Conservation (phyloP, 2,113 vertebrate genomes). For the Macroglossus sobrinus region DNA sequence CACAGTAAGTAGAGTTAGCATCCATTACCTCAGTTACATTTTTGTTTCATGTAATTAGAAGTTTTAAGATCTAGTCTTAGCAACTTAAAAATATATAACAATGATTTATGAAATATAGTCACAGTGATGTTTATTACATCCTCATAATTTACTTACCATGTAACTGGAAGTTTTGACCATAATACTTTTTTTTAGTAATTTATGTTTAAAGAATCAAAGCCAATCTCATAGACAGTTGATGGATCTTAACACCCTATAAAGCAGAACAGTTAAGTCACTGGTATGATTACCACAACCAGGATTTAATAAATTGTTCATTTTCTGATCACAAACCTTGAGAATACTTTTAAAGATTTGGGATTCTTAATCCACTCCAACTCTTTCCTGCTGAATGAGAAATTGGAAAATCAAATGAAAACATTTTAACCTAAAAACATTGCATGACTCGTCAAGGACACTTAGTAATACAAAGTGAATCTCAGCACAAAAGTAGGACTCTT, state of each 20-base stretch:
- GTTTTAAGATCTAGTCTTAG: neutral
- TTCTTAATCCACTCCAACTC: neutral
- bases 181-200: neutral
- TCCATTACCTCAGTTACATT: neutral
- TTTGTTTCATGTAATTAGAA: neutral
- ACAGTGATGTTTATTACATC: neutral
- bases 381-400: neutral
- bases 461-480: neutral
- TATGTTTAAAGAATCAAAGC: neutral
- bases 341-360: neutral
- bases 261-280: neutral
- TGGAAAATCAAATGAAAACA: neutral
- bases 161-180: neutral
- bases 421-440: neutral
- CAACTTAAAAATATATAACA: neutral
- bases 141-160: neutral
- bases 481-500: neutral
- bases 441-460: neutral
- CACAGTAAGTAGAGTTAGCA: neutral
- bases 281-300: neutral
- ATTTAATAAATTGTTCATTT: neutral
- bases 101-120: neutral
- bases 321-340: neutral
- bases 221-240: neutral
- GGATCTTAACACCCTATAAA: neutral